Evolutionary conservation across 1,140 invertebrate species (phyloP).

Genomic region (Hyposmocoma kahamanoa): DNA sequence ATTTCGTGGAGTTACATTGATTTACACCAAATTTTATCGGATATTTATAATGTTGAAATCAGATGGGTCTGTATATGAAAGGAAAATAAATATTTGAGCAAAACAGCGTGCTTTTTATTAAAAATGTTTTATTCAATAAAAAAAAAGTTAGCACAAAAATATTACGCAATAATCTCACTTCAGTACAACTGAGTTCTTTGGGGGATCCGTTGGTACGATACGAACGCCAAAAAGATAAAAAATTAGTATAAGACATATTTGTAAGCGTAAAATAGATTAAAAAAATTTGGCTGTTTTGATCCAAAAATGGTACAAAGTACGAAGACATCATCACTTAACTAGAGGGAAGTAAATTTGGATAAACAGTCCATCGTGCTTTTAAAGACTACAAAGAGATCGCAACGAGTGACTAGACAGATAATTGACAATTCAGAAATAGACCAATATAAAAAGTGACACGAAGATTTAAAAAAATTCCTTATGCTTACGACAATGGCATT

Average conservation of each 20-base stretch:
- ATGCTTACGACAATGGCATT: too few relatives aligned
- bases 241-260: not conserved
- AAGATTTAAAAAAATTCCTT: too few relatives aligned
- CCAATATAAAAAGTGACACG: too few relatives aligned
- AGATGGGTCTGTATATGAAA: conserved; percentile 59
- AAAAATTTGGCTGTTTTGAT: not conserved
- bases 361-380: too few relatives aligned
- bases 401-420: too few relatives aligned
- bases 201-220: not conserved
- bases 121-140: conserved; percentile 12
- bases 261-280: not conserved
- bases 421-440: too few relatives aligned
- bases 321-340: too few relatives aligned
- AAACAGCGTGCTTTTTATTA: conserved; percentile 29
- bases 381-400: too few relatives aligned
- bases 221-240: not conserved
- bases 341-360: too few relatives aligned
- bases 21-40: conserved; percentile 40
- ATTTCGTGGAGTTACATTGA: conserved; percentile 33
- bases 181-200: not conserved
- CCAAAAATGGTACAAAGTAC: not conserved
- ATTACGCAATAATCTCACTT: conserved; percentile 22
- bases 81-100: conserved; percentile 54
- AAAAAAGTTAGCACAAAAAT: conserved; percentile 29
- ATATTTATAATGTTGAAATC: conserved; percentile 54